phyloP scores from a whole-genome alignment of 2,113 vertebrate genomes.

The Stercorarius parasiticus region DNA sequence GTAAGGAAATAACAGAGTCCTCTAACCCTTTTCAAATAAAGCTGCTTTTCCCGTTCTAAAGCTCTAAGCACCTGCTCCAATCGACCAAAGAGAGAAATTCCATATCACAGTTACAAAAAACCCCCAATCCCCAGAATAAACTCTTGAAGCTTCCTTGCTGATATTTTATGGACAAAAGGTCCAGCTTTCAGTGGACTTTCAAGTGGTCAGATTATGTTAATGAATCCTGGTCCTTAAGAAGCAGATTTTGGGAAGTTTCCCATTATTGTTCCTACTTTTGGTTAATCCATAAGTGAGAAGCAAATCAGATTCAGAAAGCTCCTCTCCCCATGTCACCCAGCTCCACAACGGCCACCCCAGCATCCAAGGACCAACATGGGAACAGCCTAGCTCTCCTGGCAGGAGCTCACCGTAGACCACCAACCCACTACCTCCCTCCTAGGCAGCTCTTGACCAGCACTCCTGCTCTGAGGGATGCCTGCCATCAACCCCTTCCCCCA shows the following conservation, averaged over 20 bases:
- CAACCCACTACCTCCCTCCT: not conserved
- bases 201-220: not conserved
- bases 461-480: not conserved
- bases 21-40: not conserved
- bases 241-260: not conserved
- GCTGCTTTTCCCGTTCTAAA: not conserved
- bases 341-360: not conserved
- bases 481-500: not conserved
- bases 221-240: not conserved
- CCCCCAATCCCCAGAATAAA: not conserved
- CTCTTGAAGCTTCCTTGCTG: not conserved
- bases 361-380: fast-evolving
- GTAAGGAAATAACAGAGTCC: not conserved
- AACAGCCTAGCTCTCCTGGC: not conserved
- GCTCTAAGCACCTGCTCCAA: not conserved
- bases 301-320: not conserved
- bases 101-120: not conserved
- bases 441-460: not conserved
- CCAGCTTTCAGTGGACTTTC: not conserved
- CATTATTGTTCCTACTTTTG: not conserved
- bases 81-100: not conserved
- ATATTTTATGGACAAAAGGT: not conserved
- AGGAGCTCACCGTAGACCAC: fast-evolving
- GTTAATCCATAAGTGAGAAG: not conserved
- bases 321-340: fast-evolving